Evolutionary conservation across 2,888 invertebrate species (phyloP), one percentile per base, ranked within the genome.

Genomic region (Leptinotarsa rubiginosa): DNA sequence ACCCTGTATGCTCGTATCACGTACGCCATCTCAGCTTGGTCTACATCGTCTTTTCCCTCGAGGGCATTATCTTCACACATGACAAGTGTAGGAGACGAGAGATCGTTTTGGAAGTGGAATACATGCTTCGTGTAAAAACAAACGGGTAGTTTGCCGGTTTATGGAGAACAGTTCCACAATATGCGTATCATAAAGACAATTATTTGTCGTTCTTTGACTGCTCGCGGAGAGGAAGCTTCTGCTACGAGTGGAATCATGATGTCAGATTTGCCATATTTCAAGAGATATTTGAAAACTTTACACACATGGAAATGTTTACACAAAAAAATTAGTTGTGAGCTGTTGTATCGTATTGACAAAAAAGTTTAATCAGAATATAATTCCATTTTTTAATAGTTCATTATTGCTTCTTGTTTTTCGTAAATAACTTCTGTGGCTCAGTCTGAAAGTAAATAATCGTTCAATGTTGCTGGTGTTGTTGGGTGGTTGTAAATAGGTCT

Each of bases 21-120:
- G 75, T 75, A 73, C 70, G 65, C 75, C 72, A 75, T 75, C 75
- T 75, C 65, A 49, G 68, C 70, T 73, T 65, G 70, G 64, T 67
- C 62, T 62, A 56, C 73, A 59, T 64, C 68, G 56, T 56, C 56
- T 68, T 70, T 52, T 73, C 73, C 75, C 75, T 68, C 4, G 75
- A 65, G 75, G 73, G 67, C 70, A 75, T 75, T 73, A 75, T 75
- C 73, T 64, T 73, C 73, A 75, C 72, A 73, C 73, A 75, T 75
- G 72, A 75, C 68, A 75, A 69, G 70, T 70, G 75, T 62, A 65
- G 74, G 64, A 71, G 74, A 74, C 71, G 71, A 74, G 74, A 68
- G 71, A 62, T 74, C 74, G 70, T 71, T 71, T 41, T 68, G 18
- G 52, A 68, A 71, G 68, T 68, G 74, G 71, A 74, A 71, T 74